Conservation (phyloP, 23 tunicate species). For the Halocynthia aurantium region DNA sequence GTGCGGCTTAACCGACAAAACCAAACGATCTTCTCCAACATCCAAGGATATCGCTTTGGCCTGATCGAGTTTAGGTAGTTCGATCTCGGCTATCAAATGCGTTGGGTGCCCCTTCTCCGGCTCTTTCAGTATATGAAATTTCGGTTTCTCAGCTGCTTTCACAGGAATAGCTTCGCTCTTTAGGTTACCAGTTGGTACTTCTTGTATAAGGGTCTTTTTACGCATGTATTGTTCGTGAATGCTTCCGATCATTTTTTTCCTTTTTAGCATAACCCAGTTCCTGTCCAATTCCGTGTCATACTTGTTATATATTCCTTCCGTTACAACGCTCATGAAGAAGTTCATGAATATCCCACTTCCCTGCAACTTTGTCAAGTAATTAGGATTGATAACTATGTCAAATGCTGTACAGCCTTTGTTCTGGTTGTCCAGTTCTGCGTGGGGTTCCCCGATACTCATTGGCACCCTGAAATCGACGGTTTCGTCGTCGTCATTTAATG, state of each 20-base stretch:
- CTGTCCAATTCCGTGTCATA: slow-evolving; percentile 63
- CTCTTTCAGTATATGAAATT: slow-evolving; percentile 46
- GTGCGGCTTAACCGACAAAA: slow-evolving; percentile 64
- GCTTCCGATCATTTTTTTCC: slow-evolving; percentile 73
- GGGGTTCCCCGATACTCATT: slow-evolving; percentile 87
- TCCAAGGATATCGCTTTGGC: slow-evolving; percentile 67
- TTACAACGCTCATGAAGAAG: slow-evolving; percentile 91
- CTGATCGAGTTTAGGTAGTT: slow-evolving; percentile 38
- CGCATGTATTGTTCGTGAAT: slow-evolving; percentile 62
- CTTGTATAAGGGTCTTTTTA: slow-evolving; percentile 64
- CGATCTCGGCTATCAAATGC: slow-evolving; percentile 67
- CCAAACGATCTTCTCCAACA: slow-evolving; percentile 87
- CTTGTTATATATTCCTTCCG: slow-evolving; percentile 53
- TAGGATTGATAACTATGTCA: slow-evolving; percentile 79
- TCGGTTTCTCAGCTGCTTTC: slow-evolving; percentile 36
- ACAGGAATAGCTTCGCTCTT: not conserved
- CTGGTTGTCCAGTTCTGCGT: slow-evolving; percentile 78
- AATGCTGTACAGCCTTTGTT: slow-evolving; percentile 77
- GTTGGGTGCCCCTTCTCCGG: slow-evolving; percentile 71
- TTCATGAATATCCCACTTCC: slow-evolving; percentile 70
- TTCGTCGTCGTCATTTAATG: slow-evolving; percentile 55
- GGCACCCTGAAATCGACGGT: slow-evolving; percentile 78
- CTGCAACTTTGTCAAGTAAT: slow-evolving; percentile 42
- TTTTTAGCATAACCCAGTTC: slow-evolving; percentile 66
- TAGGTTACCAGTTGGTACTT: slow-evolving; percentile 26